Evolutionary conservation across 2,113 vertebrate genomes (phyloP).

Genomic region (Ramphastos sulfuratus): DNA sequence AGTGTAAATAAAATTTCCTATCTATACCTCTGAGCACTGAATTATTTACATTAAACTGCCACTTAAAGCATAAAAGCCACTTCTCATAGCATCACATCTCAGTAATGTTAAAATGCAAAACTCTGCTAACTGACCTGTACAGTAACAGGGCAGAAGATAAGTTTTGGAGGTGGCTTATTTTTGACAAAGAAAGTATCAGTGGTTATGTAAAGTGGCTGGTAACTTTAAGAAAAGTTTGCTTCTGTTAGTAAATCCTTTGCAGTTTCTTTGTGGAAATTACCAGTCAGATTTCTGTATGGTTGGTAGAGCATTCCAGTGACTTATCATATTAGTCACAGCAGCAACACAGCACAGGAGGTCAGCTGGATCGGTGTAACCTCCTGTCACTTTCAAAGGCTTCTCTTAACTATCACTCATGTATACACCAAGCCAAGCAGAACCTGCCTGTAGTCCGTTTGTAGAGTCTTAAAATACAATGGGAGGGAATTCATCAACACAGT

Average conservation of each 20-base stretch:
- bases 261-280: background rate
- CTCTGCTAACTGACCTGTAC: background rate
- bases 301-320: background rate
- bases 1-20: background rate
- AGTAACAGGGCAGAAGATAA: background rate
- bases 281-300: background rate
- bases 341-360: background rate
- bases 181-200: background rate
- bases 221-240: background rate
- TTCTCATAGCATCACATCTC: background rate
- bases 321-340: background rate
- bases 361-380: background rate
- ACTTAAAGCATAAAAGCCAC: background rate
- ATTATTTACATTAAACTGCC: constrained; percentile 2
- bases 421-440: background rate
- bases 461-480: background rate
- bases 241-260: background rate
- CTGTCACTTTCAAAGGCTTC: background rate
- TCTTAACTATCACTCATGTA: background rate
- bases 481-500: background rate
- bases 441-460: background rate
- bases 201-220: background rate
- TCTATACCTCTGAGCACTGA: background rate
- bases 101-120: background rate
- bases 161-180: background rate